Evolutionary conservation across 1,140 invertebrate genomes (phyloP).

Genomic region (Caenorhabditis latens): DNA sequence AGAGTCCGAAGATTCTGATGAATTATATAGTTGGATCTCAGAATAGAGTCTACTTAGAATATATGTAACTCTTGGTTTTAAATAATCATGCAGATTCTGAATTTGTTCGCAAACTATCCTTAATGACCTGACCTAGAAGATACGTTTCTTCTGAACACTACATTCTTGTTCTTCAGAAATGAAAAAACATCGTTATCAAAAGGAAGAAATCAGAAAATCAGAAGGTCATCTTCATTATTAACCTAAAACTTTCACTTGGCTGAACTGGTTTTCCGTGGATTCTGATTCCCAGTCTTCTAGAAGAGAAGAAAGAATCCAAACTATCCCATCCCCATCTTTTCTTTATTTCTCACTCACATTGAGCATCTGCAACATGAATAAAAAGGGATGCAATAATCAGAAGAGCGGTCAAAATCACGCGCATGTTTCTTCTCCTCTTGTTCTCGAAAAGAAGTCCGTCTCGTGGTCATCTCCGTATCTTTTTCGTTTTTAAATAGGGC

Average conservation of each 20-base stretch:
- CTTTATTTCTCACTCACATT: conserved; percentile 6
- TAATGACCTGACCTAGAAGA: too few species aligned
- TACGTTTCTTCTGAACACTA: too few species aligned
- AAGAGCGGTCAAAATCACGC: conserved; percentile 26
- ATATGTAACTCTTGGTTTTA: too few species aligned
- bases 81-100: too few species aligned
- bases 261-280: too few species aligned
- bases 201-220: not conserved
- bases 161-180: not conserved
- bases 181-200: not conserved
- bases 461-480: not conserved
- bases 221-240: not conserved
- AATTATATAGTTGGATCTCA: too few species aligned
- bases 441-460: not conserved
- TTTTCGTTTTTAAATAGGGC: conserved; percentile 3
- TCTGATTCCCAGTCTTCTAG: too few species aligned
- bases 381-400: conserved; percentile 1
- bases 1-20: too few species aligned
- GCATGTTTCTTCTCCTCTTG: conserved; percentile 26
- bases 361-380: conserved; percentile 22
- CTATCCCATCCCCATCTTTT: not conserved
- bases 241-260: too few species aligned
- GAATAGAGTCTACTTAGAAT: too few species aligned
- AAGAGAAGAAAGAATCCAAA: too few species aligned
- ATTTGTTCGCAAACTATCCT: too few species aligned